Base-by-base conservation (phyloP, 2,113 vertebrate genomes). In the Calyptommatus sinebrachiatus region DNA sequence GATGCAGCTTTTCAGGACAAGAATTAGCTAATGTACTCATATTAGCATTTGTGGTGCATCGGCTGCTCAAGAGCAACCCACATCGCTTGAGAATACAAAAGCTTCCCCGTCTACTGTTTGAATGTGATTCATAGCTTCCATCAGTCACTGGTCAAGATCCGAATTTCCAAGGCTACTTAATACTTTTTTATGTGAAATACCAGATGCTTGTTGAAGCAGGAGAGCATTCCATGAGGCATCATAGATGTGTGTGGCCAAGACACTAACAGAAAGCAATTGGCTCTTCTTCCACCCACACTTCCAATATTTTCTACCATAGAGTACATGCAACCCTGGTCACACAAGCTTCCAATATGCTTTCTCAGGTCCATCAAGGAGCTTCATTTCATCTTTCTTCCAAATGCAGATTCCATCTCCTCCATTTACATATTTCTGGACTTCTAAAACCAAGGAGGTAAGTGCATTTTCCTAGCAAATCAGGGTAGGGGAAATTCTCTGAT, bases 371-470 rank as follows among this genome's bases (percentile, higher is more conserved):
- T 12, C 71, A 26, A 22, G 12, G 26, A 41, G 60, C 63, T 70
- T 75, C 65, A 48, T 70, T 26, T 73, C 45, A n/a, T 57, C n/a
- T 57, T 81, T 73, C 75, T 81, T 69, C 60, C 35, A 48, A 21
- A 75, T 28, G 74, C 26, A 6, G 53, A 53, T 29, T 29, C 71
- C 48, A 53, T 26, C 9, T 22, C 53, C 53, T 81, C 20, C 65
- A 81, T 70, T 46, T 53, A 57, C 31, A 20, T 70, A 45, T 75
- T 69, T 75, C 73, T 81, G 35, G n/a, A 62, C 24, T 69, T 70
- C 72, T 63, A 69, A 66, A 68, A 53, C 41, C n/a, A 35, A 50
- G 60, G 46, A 69, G 62, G 45, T 66, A 28, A 41, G 31, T 60
- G 31, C 26, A 68, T 46, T 73, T 67, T 31, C n/a, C 78, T 53